Percentiles rank a stretch among this genome's conserved stretches.
Conservation (phyloP, 2,113 vertebrate species). For the Spermophilus dauricus region DNA sequence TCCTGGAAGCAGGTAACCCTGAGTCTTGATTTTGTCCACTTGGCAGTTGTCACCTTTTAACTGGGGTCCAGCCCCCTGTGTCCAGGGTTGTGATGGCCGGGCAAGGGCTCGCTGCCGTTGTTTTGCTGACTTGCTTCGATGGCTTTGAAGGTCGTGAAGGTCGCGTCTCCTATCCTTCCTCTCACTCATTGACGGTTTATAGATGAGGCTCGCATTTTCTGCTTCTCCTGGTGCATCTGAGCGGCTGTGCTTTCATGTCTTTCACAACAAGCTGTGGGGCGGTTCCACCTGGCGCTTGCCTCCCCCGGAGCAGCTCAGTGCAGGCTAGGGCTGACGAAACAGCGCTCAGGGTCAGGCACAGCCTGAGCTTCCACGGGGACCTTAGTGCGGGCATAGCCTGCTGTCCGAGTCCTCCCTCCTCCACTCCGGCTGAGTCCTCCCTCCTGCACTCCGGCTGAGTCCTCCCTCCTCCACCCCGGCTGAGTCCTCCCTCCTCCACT, state of each 20-base stretch:
- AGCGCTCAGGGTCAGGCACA: no score
- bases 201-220: fast-evolving
- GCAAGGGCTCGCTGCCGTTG: not conserved
- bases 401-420: not conserved
- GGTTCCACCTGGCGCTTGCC: no score
- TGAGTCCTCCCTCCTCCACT: not conserved
- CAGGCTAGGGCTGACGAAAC: no score
- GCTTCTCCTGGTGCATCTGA: not conserved
- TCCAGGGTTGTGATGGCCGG: not conserved
- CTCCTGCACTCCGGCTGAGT: not conserved
- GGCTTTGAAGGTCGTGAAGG: not conserved
- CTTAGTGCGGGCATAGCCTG: no score
- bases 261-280: no score
- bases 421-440: no score
- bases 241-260: not conserved
- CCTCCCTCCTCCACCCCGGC: not conserved
- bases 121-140: not conserved
- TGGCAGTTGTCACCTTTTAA: not conserved
- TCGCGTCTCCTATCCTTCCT: not conserved
- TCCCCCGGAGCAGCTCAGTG: no score
- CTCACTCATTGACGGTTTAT: no score
- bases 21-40: no score
- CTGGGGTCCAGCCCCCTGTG: not conserved
- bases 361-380: no score
- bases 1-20: no score